A percentile compares a stretch with the other conserved stretches of the same genome.
These are phyloP conservation scores for Platerodrilus igneus DNA, from an alignment of 2,888 invertebrate genomes.

Conservation along the genomic window DNA sequence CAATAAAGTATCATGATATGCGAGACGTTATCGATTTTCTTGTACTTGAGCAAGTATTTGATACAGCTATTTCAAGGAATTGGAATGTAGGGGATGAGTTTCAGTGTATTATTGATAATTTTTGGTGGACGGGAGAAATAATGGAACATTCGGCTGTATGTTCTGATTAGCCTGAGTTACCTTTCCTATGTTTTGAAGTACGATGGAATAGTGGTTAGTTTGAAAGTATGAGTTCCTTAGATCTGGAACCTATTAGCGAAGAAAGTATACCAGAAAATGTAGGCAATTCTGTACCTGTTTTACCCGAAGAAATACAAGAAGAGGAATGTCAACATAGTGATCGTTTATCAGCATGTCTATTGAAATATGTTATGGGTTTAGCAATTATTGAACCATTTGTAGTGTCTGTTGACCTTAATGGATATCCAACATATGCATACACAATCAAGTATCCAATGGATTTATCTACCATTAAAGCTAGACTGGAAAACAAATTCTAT, in stretches of 20 bases:
- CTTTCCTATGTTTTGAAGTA: slow-evolving; percentile 67
- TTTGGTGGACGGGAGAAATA: slow-evolving; percentile 93
- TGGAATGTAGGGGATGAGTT: slow-evolving; percentile 84
- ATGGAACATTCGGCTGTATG: slow-evolving; percentile 62
- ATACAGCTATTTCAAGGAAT: slow-evolving; percentile 69
- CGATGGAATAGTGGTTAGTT: slow-evolving; percentile 92
- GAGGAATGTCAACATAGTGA: slow-evolving; percentile 84
- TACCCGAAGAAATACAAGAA: slow-evolving; percentile 72
- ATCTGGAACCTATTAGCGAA: slow-evolving; percentile 84
- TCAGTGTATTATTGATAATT: slow-evolving; percentile 91
- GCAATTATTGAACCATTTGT: slow-evolving; percentile 90
- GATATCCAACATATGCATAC: slow-evolving; percentile 84
- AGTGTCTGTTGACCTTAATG: slow-evolving; percentile 89
- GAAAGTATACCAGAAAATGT: slow-evolving; percentile 67
- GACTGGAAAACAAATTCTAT: slow-evolving; percentile 85
- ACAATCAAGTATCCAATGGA: slow-evolving; percentile 93
- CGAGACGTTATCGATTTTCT: slow-evolving; percentile 95
- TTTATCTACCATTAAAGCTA: slow-evolving; percentile 79
- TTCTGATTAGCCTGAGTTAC: slow-evolving; percentile 64
- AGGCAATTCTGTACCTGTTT: slow-evolving; percentile 77
- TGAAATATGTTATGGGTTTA: slow-evolving; percentile 80
- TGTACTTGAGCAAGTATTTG: slow-evolving; percentile 85
- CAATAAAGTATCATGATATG: slow-evolving; percentile 94
- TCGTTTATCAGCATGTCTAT: slow-evolving; percentile 67
- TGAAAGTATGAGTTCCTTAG: slow-evolving; percentile 92